A percentile compares a stretch with the other conserved stretches of the same genome.
phyloP scores from a whole-genome alignment of 35 echinoderm and acorn worm genomes.

The Apostichopus parvimensis region DNA sequence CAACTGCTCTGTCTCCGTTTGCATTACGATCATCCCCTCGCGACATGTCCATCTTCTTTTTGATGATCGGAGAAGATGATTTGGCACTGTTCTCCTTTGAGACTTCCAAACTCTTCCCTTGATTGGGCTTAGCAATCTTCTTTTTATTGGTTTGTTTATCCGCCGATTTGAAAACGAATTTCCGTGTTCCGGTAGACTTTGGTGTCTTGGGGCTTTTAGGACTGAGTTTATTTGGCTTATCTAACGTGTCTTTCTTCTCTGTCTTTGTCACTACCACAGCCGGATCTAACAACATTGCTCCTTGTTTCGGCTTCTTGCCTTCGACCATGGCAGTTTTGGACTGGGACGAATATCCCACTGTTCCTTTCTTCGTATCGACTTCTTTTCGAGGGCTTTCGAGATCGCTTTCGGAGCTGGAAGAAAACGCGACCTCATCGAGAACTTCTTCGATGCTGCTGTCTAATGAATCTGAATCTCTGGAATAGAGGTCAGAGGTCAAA shows the following conservation, averaged over 20 bases:
- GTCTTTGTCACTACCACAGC: slow-evolving; percentile 43
- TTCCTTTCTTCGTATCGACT: slow-evolving; percentile 1
- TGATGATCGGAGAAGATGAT: background rate
- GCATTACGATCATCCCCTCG: background rate
- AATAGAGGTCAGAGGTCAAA: slow-evolving; percentile 36
- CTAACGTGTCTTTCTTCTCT: background rate
- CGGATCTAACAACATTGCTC: slow-evolving; percentile 10
- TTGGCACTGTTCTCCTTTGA: background rate
- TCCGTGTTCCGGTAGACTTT: slow-evolving; percentile 20
- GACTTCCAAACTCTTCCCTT: background rate
- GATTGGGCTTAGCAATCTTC: background rate
- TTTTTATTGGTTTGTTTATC: background rate
- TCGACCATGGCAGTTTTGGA: background rate
- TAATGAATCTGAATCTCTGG: slow-evolving; percentile 52
- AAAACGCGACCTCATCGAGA: slow-evolving; percentile 57
- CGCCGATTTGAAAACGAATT: background rate
- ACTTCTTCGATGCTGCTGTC: slow-evolving; percentile 61
- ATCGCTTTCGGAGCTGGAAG: slow-evolving; percentile 28
- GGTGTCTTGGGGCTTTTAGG: slow-evolving; percentile 64
- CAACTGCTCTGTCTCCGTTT: background rate
- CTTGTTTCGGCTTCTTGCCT: background rate
- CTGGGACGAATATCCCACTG: background rate
- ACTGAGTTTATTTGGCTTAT: slow-evolving; percentile 20
- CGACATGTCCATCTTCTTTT: background rate
- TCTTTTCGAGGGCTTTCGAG: background rate